A percentile compares a stretch with the other conserved stretches of the same genome.
Evolutionary conservation across 2,113 vertebrate genomes (phyloP).

Genomic region (Pseudorhombus dupliciocellatus): DNA sequence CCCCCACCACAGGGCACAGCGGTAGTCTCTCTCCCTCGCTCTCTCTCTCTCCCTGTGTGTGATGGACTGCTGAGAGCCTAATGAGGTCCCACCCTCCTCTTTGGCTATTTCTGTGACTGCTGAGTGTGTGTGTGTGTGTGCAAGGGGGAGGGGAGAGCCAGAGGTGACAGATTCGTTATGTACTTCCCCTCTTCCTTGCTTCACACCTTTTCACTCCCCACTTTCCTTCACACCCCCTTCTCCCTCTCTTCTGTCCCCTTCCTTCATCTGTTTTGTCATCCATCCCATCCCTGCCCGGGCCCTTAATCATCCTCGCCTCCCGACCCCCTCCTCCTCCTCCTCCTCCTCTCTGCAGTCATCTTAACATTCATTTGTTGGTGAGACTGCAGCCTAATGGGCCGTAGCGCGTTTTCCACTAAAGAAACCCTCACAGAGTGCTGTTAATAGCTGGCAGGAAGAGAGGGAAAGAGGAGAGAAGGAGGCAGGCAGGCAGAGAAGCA

Average conservation of each 20-base stretch:
- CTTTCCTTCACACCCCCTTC: slow-evolving; percentile 35
- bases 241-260: slow-evolving; percentile 20
- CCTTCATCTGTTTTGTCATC: slow-evolving; percentile 18
- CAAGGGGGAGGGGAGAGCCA: slow-evolving; percentile 39
- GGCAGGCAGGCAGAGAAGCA: not conserved
- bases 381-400: slow-evolving; percentile 78
- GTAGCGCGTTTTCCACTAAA: slow-evolving; percentile 69
- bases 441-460: slow-evolving; percentile 65
- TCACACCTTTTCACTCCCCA: slow-evolving; percentile 31
- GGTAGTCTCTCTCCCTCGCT: slow-evolving; percentile 26
- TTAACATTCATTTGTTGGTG: slow-evolving; percentile 70
- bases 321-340: slow-evolving; percentile 27
- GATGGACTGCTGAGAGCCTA: slow-evolving; percentile 73
- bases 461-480: not conserved
- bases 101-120: slow-evolving; percentile 66
- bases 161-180: slow-evolving; percentile 79
- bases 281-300: slow-evolving; percentile 1
- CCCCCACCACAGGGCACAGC: slow-evolving; percentile 38
- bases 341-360: slow-evolving; percentile 70
- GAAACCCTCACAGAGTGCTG: slow-evolving; percentile 65
- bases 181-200: slow-evolving; percentile 59
- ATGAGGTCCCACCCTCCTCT: slow-evolving; percentile 75
- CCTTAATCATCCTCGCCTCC: slow-evolving; percentile 21
- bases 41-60: slow-evolving; percentile 43
- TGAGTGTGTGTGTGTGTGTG: slow-evolving; percentile 39